Base-by-base conservation (phyloP, 2,113 vertebrate genomes). In the Ptilonorhynchus violaceus region DNA sequence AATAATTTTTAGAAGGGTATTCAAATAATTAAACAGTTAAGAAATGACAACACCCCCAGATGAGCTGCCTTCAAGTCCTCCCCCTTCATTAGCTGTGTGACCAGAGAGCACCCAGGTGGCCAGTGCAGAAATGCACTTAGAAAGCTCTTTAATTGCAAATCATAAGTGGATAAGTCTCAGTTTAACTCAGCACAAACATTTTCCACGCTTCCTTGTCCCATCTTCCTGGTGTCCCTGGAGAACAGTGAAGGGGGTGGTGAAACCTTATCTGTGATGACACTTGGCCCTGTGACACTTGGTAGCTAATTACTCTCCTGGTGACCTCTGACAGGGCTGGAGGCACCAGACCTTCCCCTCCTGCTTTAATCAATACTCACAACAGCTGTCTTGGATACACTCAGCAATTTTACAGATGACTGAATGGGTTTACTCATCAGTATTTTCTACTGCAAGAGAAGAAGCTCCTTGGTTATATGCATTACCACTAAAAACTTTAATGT, bases 121-220 rank as follows among this genome's bases (percentile, higher is more conserved):
- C 93, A 85, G 30, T 4, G 73, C 69, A 73, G 85, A 94, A 96
- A 91, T 37, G 73, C 62, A 70, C 85, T 96, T 63, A 80, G 58
- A 93, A 90, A 93, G 79, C 88, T 96, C 92, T 93, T 93, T 93
- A 95, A 85, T 56, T 81, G 70, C 87, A 90, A 80, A 96, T 91
- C 63, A 0, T 72, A 89, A 95, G 85, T 75, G 93, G 94, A 41
- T 93, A 96, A 96, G 92, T 89, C 89, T 92, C 52, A 91, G 93
- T 94, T 96, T 84, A 94, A 97, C 93, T 85, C 74, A 89, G 73
- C 63, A 77, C 64, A 96, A 96, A 94, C 42, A n/a, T 75, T 92
- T 81, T 95, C 84, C 88, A 93, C 2, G 31, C 73, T 95, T 91
- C 87, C 90, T 88, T 81, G 33, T 90, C 85, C 94, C 80, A 70